These are phyloP conservation scores for Pomacea maculata DNA, from an alignment of 1,140 invertebrate genomes.

Conservation along the genomic window DNA sequence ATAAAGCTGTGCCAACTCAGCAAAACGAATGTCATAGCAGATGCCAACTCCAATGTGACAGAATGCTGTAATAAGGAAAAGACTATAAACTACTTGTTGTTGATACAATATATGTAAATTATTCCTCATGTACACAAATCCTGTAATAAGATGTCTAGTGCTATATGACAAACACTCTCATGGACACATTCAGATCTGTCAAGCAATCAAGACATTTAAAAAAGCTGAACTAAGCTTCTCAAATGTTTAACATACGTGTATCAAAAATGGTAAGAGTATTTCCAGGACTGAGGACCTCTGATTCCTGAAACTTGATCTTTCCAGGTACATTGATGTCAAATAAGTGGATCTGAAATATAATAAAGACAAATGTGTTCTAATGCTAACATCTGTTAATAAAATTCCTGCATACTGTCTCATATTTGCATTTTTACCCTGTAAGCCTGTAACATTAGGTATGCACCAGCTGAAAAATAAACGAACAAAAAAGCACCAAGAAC, in stretches of 20 bases:
- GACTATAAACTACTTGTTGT: not conserved
- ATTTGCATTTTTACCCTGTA: too few species aligned
- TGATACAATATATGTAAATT: not conserved
- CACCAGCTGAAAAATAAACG: not conserved
- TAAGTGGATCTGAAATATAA: conserved; percentile 79
- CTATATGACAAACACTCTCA: not conserved
- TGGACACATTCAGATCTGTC: not conserved
- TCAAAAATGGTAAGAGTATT: conserved; percentile 80
- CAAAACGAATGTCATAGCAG: conserved; percentile 93
- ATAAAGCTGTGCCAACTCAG: conserved; percentile 79
- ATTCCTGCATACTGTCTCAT: too few species aligned
- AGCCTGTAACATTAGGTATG: too few species aligned
- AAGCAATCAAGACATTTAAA: too few species aligned
- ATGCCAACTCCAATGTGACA: conserved; percentile 90
- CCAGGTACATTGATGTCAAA: conserved; percentile 96
- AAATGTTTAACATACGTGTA: conserved; percentile 59
- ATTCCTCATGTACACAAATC: not conserved
- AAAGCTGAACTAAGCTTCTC: too few species aligned
- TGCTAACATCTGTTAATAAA: too few species aligned
- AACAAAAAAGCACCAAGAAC: not conserved
- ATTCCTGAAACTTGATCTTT: conserved; percentile 93
- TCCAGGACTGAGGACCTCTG: conserved; percentile 82
- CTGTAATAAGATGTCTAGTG: not conserved
- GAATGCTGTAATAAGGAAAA: conserved; percentile 63
- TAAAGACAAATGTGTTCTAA: conserved; percentile 29